Evolutionary conservation across 2,113 vertebrate genomes (phyloP).

Genomic region (human (Homo sapiens)): GRCh38 chr12:532001-532500

Average conservation of each 20-base stretch:
- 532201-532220: background rate
- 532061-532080: too few relatives aligned
- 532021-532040: too few relatives aligned
- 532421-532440: background rate
- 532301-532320: background rate
- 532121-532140: background rate
- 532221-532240: background rate
- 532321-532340: background rate
- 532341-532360: background rate
- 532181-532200: background rate
- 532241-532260: background rate
- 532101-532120: background rate
- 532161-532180: background rate
- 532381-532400: background rate
- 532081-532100: too few relatives aligned
- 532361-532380: background rate
- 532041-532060: too few relatives aligned
- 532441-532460: background rate
- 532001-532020: too few relatives aligned
- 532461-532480: background rate
- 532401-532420: background rate
- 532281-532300: background rate
- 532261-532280: background rate
- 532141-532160: background rate
- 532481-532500: background rate